A percentile compares a stretch with the other conserved stretches of the same genome.
Evolutionary conservation across 2,797 vertebrate genomes (phyloP).

Genomic region (Distichodus sexfasciatus): DNA sequence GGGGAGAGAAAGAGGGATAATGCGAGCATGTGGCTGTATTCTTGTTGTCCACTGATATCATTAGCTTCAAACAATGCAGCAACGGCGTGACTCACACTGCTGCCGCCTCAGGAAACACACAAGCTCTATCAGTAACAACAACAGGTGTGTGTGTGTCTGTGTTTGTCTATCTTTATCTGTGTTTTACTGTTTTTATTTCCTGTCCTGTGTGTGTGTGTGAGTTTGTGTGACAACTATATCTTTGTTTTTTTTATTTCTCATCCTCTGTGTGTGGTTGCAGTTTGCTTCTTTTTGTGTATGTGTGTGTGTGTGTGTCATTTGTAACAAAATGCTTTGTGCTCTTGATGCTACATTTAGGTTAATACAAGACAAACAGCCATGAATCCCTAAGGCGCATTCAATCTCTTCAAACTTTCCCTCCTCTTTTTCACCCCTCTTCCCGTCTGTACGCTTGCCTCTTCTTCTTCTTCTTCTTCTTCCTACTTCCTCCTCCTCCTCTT

Average conservation of each 20-base stretch:
- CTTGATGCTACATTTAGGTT: not conserved
- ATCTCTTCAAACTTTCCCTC: not conserved
- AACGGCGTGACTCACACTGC: slow-evolving; percentile 26
- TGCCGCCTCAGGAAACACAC: slow-evolving; percentile 27
- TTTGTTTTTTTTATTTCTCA: not conserved
- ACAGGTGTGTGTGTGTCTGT: not conserved
- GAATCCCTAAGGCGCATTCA: not conserved
- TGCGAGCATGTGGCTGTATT: not conserved
- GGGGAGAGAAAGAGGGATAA: not conserved
- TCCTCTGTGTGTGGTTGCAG: too few relatives aligned
- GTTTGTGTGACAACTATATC: not conserved
- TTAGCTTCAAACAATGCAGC: slow-evolving; percentile 19
- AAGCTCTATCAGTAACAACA: slow-evolving; percentile 7
- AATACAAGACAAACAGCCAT: not conserved
- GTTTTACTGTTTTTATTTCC: not conserved
- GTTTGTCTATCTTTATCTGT: not conserved
- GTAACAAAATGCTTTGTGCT: not conserved
- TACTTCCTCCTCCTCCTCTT: not conserved
- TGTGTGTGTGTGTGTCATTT: not conserved
- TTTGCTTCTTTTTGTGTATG: too few relatives aligned
- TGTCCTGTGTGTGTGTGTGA: not conserved
- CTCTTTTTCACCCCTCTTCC: not conserved
- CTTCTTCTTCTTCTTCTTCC: not conserved
- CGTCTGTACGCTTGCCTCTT: not conserved
- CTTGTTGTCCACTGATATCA: slow-evolving; percentile 15